Conservation (phyloP, 2,113 vertebrate species). For the Heterotilapia buettikoferi region DNA sequence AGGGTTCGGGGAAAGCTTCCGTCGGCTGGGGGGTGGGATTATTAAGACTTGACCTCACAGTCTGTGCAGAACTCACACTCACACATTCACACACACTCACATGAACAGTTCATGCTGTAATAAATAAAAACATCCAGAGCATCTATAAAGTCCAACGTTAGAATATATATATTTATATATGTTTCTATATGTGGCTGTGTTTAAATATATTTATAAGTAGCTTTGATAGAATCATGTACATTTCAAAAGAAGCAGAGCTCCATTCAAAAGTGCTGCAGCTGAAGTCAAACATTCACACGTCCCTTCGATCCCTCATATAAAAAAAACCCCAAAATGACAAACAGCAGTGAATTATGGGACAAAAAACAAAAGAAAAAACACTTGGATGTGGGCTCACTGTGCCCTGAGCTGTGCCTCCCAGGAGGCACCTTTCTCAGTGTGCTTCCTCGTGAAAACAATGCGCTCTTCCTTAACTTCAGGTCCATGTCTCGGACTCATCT, state of each 20-base stretch:
- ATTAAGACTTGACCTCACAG: constrained; percentile 44
- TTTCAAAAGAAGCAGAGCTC: neutral
- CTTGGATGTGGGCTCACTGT: neutral
- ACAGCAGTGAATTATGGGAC: neutral
- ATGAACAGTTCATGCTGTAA: constrained; percentile 44
- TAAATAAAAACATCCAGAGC: constrained; percentile 57
- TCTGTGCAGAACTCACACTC: neutral
- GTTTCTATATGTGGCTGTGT: constrained; percentile 13
- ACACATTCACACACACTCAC: neutral
- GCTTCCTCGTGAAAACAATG: neutral
- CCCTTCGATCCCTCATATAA: neutral
- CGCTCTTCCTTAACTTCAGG: neutral
- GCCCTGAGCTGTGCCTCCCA: neutral
- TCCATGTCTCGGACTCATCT: neutral
- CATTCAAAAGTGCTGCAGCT: neutral
- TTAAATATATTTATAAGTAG: constrained; percentile 14
- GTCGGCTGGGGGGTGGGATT: neutral
- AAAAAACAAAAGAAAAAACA: neutral
- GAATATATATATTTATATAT: constrained; percentile 21
- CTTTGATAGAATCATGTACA: neutral
- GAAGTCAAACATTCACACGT: neutral
- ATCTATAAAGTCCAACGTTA: constrained; percentile 25
- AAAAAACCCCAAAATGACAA: rapidly evolving
- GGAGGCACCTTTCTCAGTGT: neutral
- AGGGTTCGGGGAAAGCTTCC: neutral